phyloP scores from a whole-genome alignment of 2,113 vertebrate species.

The Scopus umbretta region DNA sequence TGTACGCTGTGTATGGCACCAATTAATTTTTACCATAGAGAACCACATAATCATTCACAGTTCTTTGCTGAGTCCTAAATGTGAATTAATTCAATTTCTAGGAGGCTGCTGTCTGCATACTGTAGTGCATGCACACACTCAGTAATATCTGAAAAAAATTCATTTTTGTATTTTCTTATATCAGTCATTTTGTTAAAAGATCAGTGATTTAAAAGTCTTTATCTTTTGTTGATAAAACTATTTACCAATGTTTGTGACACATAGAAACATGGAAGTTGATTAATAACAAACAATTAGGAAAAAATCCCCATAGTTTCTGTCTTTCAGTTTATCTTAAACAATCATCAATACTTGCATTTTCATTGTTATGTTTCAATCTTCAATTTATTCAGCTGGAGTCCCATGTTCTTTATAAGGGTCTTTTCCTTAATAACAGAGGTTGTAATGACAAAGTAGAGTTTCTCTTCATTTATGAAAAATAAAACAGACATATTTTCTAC shows the following conservation, averaged over 20 bases:
- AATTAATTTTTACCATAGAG: neutral
- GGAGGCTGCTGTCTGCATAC: neutral
- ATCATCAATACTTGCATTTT: neutral
- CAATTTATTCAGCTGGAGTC: neutral
- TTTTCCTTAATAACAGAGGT: neutral
- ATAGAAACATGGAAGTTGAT: neutral
- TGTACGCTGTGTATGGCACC: neutral
- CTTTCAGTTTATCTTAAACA: neutral
- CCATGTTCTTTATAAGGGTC: neutral
- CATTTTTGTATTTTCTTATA: neutral
- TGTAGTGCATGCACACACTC: neutral
- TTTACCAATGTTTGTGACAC: neutral
- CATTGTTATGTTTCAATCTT: neutral
- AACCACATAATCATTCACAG: neutral
- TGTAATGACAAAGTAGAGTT: neutral
- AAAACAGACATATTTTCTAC: neutral
- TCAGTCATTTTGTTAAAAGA: neutral
- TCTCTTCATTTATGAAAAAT: neutral
- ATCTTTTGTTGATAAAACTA: neutral
- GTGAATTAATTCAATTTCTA: neutral
- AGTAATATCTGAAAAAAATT: neutral
- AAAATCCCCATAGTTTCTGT: rapidly evolving
- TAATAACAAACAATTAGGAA: neutral
- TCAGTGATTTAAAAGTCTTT: neutral
- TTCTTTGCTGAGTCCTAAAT: neutral